phyloP scores from a whole-genome alignment of 2,797 vertebrate species.

The Morelia viridis region DNA sequence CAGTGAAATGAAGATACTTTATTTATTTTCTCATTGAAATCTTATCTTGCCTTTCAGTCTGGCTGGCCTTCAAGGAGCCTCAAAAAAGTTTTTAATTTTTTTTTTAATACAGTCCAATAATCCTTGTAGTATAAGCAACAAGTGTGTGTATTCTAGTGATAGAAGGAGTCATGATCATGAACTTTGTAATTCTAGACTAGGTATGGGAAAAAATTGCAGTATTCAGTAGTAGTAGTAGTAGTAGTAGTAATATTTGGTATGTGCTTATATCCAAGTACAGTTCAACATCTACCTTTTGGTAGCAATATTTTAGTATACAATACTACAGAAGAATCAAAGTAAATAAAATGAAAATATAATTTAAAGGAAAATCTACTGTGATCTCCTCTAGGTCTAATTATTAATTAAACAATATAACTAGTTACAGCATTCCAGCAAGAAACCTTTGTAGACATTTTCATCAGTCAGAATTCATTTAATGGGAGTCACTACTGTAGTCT shows the following conservation, averaged over 20 bases:
- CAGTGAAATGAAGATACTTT: neutral
- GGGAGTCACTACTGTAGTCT: neutral
- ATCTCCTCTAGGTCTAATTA: neutral
- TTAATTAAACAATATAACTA: neutral
- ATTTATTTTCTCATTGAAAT: neutral
- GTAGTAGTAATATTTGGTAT: no score
- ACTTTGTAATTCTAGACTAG: neutral
- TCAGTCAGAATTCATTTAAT: slow-evolving; percentile 8
- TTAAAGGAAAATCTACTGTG: neutral
- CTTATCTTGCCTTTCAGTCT: neutral
- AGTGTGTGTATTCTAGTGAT: no score
- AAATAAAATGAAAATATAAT: neutral
- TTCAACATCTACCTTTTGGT: no score
- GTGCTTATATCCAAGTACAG: no score
- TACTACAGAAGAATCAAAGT: neutral
- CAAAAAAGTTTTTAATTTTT: neutral
- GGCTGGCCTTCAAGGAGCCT: neutral
- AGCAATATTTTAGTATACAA: no score
- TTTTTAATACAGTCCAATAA: no score
- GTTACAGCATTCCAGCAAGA: neutral
- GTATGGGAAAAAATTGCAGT: neutral
- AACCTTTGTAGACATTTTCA: slow-evolving; percentile 6
- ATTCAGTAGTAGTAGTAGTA: no score
- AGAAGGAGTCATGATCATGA: neutral
- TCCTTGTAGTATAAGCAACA: no score